These are phyloP conservation scores for Montipora capricornis DNA, from an alignment of 64 coral and sea anemone genomes.

Conservation along the genomic window DNA sequence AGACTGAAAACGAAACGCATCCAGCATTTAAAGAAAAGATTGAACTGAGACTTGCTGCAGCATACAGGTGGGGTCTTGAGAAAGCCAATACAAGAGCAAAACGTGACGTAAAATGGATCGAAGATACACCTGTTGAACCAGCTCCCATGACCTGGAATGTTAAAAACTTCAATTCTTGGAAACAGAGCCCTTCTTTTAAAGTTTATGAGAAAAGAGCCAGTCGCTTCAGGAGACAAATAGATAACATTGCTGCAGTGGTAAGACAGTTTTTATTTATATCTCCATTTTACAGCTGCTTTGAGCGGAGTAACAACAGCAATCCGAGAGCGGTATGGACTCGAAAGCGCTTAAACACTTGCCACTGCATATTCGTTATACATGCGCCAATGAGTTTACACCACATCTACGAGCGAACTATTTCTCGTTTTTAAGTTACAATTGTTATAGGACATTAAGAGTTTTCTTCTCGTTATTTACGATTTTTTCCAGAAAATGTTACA, in stretches of 20 bases:
- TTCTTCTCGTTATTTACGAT: no score
- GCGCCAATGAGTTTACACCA: no score
- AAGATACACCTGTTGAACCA: background rate
- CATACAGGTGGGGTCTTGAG: constrained; percentile 16
- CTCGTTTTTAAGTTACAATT: no score
- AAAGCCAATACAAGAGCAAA: constrained; percentile 14
- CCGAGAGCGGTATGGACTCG: no score
- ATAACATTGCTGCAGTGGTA: constrained; percentile 13
- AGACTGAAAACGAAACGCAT: background rate
- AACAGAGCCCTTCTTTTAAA: background rate
- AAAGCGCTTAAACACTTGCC: no score
- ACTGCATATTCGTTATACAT: no score
- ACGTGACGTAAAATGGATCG: background rate
- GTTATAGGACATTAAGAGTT: no score
- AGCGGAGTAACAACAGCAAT: no score
- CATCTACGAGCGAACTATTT: no score
- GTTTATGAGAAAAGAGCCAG: background rate
- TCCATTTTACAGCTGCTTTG: no score
- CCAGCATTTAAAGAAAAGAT: background rate
- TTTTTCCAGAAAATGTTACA: no score
- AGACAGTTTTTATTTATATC: background rate
- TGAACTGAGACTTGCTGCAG: constrained; percentile 10
- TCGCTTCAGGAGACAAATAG: constrained; percentile 48
- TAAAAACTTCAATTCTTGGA: background rate
- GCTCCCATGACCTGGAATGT: background rate